Conservation (phyloP, 2,797 vertebrate species). For the Orientallactaga sibirica region DNA sequence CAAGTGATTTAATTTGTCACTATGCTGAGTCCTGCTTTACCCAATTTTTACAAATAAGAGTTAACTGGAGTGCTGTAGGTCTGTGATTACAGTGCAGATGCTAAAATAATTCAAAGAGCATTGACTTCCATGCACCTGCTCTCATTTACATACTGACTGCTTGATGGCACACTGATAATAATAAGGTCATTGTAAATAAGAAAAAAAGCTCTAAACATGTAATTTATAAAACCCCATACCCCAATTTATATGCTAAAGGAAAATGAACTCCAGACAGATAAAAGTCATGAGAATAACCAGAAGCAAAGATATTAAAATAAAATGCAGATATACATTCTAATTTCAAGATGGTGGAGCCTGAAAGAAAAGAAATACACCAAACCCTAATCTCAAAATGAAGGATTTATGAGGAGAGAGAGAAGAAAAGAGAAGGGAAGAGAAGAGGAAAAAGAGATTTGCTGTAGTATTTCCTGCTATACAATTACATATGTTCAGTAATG, state of each 20-base stretch:
- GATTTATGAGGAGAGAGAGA: not conserved
- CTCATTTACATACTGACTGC: slow-evolving; percentile 53
- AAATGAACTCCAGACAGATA: slow-evolving; percentile 36
- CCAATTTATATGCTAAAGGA: slow-evolving; percentile 53
- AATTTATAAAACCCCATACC: slow-evolving; percentile 29
- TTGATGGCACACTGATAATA: slow-evolving; percentile 37
- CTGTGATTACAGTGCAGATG: slow-evolving; percentile 39
- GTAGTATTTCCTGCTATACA: not conserved
- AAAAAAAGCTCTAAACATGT: slow-evolving; percentile 16
- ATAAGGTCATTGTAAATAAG: slow-evolving; percentile 56
- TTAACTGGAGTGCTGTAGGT: slow-evolving; percentile 55
- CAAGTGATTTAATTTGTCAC: slow-evolving; percentile 23
- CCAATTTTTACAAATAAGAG: slow-evolving; percentile 61
- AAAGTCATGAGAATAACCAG: slow-evolving; percentile 43
- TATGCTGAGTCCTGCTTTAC: slow-evolving; percentile 17
- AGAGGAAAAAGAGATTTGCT: not conserved
- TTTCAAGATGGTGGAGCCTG: not conserved
- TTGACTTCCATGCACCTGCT: slow-evolving; percentile 32
- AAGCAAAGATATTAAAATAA: not conserved
- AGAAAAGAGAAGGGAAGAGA: not conserved
- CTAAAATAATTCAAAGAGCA: slow-evolving; percentile 49
- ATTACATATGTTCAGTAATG: not conserved
- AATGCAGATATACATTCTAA: not conserved
- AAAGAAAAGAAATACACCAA: not conserved
- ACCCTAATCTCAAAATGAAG: not conserved